A percentile compares a stretch with the other conserved stretches of the same genome.
Evolutionary conservation across 2,888 invertebrate genomes (phyloP).

Genomic region (Flexamia atlantica): DNA sequence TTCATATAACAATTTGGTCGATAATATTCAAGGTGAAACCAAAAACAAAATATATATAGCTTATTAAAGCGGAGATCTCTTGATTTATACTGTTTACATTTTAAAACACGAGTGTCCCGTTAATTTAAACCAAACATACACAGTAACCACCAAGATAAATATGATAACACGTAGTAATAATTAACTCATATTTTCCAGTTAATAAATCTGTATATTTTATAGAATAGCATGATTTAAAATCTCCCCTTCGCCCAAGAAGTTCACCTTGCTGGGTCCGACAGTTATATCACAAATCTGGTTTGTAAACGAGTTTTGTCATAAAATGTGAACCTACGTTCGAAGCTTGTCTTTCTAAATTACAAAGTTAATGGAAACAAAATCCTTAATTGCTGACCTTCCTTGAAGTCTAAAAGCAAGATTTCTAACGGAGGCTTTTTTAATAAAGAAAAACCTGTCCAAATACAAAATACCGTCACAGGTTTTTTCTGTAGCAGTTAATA

Average conservation of each 20-base stretch:
- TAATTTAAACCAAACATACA: too few relatives aligned
- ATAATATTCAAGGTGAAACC: too few relatives aligned
- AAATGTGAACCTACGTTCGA: not conserved
- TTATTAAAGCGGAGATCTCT: too few relatives aligned
- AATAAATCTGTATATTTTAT: not conserved
- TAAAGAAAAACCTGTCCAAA: too few relatives aligned
- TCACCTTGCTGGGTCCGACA: not conserved
- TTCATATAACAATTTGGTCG: too few relatives aligned
- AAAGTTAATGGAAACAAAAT: conserved; percentile 28
- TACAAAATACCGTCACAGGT: too few relatives aligned
- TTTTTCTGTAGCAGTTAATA: too few relatives aligned
- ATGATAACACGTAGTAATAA: not conserved
- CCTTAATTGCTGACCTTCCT: conserved; percentile 19
- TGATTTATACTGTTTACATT: too few relatives aligned
- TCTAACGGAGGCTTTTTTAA: too few relatives aligned
- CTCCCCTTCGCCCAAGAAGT: not conserved
- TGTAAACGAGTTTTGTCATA: conserved; percentile 24
- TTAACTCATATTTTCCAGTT: not conserved
- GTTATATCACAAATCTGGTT: conserved; percentile 24
- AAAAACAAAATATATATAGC: too few relatives aligned
- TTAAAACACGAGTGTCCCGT: too few relatives aligned
- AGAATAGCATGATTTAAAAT: not conserved
- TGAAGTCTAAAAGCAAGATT: not conserved
- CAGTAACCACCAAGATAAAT: too few relatives aligned
- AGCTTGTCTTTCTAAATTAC: conserved; percentile 20